Evolutionary conservation across 30 jellyfish, hydroid and myxozoan species (phyloP).

Genomic region (Cassiopea andromeda): DNA sequence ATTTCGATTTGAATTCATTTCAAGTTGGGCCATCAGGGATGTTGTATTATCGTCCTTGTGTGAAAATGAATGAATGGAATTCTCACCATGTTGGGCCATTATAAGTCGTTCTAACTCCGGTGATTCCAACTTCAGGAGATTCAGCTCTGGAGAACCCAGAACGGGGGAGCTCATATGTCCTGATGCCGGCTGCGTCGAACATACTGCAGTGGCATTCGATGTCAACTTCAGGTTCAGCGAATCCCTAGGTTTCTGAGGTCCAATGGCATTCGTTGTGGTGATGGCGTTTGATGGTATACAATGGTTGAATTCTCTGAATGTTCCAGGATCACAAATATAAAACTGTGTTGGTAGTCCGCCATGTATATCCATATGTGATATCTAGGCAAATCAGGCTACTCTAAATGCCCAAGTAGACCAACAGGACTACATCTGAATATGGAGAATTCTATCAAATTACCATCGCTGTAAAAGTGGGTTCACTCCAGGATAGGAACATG

Average conservation of each 20-base stretch:
- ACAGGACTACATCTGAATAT: neutral
- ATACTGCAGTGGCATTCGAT: constrained; percentile 69
- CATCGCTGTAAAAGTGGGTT: neutral
- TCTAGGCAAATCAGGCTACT: neutral
- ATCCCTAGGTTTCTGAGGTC: constrained; percentile 40
- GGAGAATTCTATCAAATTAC: neutral
- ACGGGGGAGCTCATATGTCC: constrained; percentile 69
- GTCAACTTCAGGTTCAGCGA: constrained; percentile 58
- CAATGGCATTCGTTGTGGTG: neutral
- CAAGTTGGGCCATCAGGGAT: constrained; percentile 34
- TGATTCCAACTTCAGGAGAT: constrained; percentile 71
- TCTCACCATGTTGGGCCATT: constrained; percentile 74
- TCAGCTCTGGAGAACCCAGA: constrained; percentile 85
- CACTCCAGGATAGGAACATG: neutral
- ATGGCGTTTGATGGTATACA: constrained; percentile 11
- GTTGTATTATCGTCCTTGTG: constrained; percentile 15
- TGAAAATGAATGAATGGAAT: neutral
- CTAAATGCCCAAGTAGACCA: neutral
- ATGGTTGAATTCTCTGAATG: constrained; percentile 35
- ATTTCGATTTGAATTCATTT: constrained; percentile 40
- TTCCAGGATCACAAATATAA: constrained; percentile 29
- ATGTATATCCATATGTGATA: constrained; percentile 50
- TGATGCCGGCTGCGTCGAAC: constrained; percentile 21
- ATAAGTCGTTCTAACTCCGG: constrained; percentile 79
- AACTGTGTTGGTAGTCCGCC: constrained; percentile 62